Evolutionary conservation across 2,113 vertebrate species (phyloP), one percentile per base, ranked within the genome.

Genomic region (Leptobrachium ailaonicum): DNA sequence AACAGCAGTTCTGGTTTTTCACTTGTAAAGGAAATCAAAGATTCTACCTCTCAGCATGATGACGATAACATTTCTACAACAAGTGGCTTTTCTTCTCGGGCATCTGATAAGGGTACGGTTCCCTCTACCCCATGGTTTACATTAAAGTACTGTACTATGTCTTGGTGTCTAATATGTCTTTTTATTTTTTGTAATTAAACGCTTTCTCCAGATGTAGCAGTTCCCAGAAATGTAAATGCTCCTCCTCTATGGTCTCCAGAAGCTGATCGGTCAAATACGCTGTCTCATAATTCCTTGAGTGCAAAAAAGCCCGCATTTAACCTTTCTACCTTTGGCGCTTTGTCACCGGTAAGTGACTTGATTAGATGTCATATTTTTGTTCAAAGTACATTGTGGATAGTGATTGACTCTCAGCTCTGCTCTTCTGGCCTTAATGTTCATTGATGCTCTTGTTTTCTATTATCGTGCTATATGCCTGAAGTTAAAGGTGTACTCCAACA

Each of bases 41-140:
- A 99, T 88, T 96, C 96, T 92, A 94, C 95, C 89, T 99, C 98
- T 83, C 96, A 97, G 87, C 97, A 98, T 20, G 97, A 99, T 88
- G 97, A 99, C 12, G 98, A 99, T 88, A 99, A 99, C 92, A 98
- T 99, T 92, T 99, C 98, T 88, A 99, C 97, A 83, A 99, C 98
- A 45, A 99, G 98, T 87, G 98, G 97, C 63, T 99, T 99, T 86
- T 99, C 98, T 47, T 99, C 97, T 75, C 95, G 98, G 70, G 98
- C 97, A 43, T 99, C 98, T 88, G 98, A 99, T 85, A 98, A 99
- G 94, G 98, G 98, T 98, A 91, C 71, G 43, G 13, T 85, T 84
- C 13, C 3, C 11, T 13, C 56, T 50, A 50, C 56, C 4, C 56
- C 20, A 32, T 32, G 20, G 20, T 32, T 1, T 32, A 32, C 20